Percentiles rank a stretch among this genome's conserved stretches.
Conservation (phyloP, 1,140 invertebrate genomes). For the Kradibia gibbosae region DNA sequence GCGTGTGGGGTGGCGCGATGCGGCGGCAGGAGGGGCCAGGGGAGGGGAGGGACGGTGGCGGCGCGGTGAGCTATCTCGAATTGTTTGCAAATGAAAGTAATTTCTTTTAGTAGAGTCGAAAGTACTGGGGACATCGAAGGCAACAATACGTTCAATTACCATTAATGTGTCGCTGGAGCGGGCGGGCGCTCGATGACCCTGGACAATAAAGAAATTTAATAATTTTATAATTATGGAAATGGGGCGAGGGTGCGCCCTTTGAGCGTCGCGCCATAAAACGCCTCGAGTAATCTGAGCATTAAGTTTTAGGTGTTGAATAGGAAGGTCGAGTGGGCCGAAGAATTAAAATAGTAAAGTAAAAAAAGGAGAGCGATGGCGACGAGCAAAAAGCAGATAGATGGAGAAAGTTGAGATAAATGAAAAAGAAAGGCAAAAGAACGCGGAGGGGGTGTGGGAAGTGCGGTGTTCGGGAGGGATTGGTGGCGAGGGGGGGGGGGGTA, state of each 20-base stretch:
- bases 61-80: not conserved
- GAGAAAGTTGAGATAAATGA: slow-evolving; percentile 21
- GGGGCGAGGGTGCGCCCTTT: not conserved
- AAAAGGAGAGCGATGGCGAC: too few species aligned
- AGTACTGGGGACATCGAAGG: not conserved
- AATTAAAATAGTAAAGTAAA: not conserved
- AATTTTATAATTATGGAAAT: not conserved
- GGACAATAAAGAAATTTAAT: not conserved
- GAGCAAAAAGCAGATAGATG: not conserved
- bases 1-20: too few species aligned
- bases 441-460: too few species aligned
- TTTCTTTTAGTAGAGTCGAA: not conserved
- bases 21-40: not conserved
- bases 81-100: not conserved
- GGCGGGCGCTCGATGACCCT: not conserved
- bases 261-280: not conserved
- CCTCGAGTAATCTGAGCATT: not conserved
- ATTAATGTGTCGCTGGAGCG: not conserved
- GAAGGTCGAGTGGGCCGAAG: not conserved
- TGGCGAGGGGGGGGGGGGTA: too few species aligned
- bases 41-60: not conserved
- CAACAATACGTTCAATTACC: not conserved
- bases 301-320: not conserved
- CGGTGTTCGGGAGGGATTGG: too few species aligned
- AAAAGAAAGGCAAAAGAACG: slow-evolving; percentile 47